These are phyloP conservation scores for Leptopilina clavipes DNA, from an alignment of 1,140 invertebrate species.

Conservation along the genomic window DNA sequence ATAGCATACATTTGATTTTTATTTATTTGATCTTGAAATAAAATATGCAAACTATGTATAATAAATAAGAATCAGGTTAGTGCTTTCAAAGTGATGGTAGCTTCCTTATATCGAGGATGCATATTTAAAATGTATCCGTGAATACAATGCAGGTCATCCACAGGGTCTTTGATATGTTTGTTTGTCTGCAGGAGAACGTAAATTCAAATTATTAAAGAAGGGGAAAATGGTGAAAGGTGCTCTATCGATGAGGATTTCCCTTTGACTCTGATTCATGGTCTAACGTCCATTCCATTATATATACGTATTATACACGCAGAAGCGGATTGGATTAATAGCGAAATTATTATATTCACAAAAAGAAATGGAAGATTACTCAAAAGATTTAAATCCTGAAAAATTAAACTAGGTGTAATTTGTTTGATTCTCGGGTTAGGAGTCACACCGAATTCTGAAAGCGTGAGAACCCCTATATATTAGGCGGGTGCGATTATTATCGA, in stretches of 20 bases:
- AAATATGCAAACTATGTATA: background rate
- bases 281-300: constrained; percentile 8
- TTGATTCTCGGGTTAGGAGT: too few relatives aligned
- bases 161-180: constrained; percentile 1
- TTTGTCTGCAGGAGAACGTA: constrained; percentile 14
- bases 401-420: too few relatives aligned
- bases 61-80: background rate
- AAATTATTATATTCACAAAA: background rate
- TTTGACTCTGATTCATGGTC: constrained; percentile 23
- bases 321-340: background rate
- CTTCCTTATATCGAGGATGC: background rate
- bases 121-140: background rate
- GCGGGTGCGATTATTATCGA: too few relatives aligned
- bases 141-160: constrained; percentile 31
- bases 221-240: constrained; percentile 29
- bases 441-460: too few relatives aligned
- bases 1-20: too few relatives aligned
- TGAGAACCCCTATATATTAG: too few relatives aligned
- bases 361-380: too few relatives aligned
- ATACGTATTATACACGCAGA: background rate
- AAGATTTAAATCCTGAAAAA: too few relatives aligned
- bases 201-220: constrained; percentile 5
- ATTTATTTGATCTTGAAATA: background rate
- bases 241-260: constrained; percentile 9
- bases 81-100: background rate